These are phyloP conservation scores for Phacellophora camtschatica DNA, from an alignment of 30 jellyfish, hydroid and myxozoan genomes.

Conservation along the genomic window DNA sequence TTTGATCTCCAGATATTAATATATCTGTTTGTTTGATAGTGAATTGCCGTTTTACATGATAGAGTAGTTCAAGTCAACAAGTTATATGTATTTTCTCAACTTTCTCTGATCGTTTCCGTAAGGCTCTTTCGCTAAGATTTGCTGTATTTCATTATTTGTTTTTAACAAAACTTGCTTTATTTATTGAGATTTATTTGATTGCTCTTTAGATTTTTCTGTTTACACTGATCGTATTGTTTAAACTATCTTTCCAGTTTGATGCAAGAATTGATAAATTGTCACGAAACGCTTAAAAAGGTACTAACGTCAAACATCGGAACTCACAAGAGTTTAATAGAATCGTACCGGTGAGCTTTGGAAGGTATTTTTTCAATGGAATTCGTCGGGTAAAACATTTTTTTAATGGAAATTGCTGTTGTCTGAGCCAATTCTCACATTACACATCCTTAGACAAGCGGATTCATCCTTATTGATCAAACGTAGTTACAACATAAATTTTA, in stretches of 20 bases:
- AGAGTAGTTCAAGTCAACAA: no score
- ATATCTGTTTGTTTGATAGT: no score
- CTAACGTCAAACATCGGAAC: slow-evolving; percentile 22
- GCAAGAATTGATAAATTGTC: slow-evolving; percentile 53
- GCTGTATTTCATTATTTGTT: background rate
- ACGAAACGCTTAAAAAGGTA: slow-evolving; percentile 44
- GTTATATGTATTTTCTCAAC: no score
- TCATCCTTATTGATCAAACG: no score
- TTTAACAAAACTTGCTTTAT: background rate
- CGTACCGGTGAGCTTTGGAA: slow-evolving; percentile 28
- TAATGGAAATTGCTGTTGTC: background rate
- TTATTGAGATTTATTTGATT: background rate
- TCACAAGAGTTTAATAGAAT: slow-evolving; percentile 32
- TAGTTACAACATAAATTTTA: no score
- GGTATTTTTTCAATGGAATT: background rate
- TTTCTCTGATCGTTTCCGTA: no score
- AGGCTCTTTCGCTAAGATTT: background rate
- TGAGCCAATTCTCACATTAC: background rate
- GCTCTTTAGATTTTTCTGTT: background rate
- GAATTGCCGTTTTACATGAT: no score
- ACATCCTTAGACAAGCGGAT: no score
- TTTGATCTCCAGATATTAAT: no score
- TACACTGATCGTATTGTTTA: no score
- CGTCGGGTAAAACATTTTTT: background rate
- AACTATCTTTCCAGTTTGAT: slow-evolving; percentile 31